Evolutionary conservation across 2,797 vertebrate species (phyloP).

Genomic region (Mus spretus): DNA sequence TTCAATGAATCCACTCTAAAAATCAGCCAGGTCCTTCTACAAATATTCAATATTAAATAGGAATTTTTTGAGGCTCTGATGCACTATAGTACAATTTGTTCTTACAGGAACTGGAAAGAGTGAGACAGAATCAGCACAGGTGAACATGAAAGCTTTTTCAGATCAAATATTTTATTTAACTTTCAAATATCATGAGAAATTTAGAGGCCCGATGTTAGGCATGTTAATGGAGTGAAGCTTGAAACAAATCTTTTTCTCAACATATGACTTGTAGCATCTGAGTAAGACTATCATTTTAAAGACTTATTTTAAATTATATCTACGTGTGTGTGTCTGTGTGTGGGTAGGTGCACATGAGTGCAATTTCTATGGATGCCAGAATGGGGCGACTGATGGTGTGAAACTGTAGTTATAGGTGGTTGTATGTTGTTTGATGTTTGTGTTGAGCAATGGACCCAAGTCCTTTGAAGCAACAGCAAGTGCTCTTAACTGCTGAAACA

Average conservation of each 20-base stretch:
- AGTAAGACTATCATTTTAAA: not conserved
- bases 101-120: not conserved
- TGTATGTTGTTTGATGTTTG: not conserved
- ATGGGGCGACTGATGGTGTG: not conserved
- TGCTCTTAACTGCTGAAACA: not conserved
- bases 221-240: accelerated
- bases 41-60: not conserved
- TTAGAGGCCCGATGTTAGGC: too few species aligned
- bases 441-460: not conserved
- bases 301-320: not conserved
- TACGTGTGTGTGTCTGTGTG: too few species aligned
- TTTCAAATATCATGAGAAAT: not conserved
- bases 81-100: not conserved
- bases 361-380: not conserved
- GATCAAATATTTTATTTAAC: not conserved
- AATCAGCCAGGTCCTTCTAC: not conserved
- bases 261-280: not conserved
- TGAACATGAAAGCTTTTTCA: too few species aligned
- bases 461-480: not conserved
- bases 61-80: not conserved
- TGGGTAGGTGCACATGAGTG: not conserved
- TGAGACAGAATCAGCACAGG: not conserved
- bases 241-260: not conserved
- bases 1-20: not conserved
- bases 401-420: not conserved